Evolutionary conservation across 2,888 invertebrate genomes (phyloP).

Genomic region (Eulithis testata): DNA sequence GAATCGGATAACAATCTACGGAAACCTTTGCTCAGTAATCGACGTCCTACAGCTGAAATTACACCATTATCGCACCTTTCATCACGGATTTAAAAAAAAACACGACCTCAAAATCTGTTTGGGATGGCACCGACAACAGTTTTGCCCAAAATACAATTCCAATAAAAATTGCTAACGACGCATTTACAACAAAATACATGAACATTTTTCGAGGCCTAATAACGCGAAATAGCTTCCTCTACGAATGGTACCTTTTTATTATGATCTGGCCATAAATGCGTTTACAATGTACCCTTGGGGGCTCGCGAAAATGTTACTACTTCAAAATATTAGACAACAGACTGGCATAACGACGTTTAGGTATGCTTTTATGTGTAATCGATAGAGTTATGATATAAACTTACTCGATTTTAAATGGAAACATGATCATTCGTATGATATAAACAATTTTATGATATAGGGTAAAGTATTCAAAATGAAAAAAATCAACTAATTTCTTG

Average conservation of each 20-base stretch:
- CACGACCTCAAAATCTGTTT: background rate
- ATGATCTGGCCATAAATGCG: constrained; percentile 51
- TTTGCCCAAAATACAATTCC: constrained; percentile 29
- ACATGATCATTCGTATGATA: constrained; percentile 35
- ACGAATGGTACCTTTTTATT: constrained; percentile 42
- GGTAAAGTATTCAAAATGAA: constrained; percentile 21
- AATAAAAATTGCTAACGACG: constrained; percentile 42
- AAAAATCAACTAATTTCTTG: too few species aligned
- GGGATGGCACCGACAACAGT: background rate
- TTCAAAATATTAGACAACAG: constrained; percentile 39
- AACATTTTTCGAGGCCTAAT: constrained; percentile 46
- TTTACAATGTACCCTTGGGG: constrained; percentile 43
- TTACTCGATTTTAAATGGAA: constrained; percentile 24
- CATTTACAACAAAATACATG: constrained; percentile 44
- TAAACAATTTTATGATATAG: constrained; percentile 39
- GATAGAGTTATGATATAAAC: constrained; percentile 45
- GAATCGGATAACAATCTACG: too few species aligned
- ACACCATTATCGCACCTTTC: background rate
- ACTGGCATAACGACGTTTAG: constrained; percentile 38
- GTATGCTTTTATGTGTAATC: constrained; percentile 58
- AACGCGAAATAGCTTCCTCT: constrained; percentile 51
- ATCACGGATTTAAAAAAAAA: background rate
- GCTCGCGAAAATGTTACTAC: constrained; percentile 39
- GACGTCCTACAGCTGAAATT: background rate
- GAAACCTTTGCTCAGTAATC: too few species aligned